Evolutionary conservation across 2,113 vertebrate genomes (phyloP).

Genomic region (Herpailurus yagouaroundi): DNA sequence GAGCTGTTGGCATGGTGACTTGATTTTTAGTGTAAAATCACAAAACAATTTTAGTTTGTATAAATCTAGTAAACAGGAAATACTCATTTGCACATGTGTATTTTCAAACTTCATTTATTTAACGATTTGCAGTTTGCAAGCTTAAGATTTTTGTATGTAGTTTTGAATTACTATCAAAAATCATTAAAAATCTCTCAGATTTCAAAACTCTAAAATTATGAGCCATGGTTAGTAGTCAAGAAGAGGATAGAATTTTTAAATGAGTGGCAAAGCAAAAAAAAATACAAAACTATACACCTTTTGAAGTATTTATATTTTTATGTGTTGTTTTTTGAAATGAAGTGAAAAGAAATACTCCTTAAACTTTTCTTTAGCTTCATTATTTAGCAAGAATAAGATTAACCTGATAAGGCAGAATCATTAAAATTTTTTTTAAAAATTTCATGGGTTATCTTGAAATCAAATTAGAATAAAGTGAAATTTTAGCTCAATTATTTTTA

Average conservation of each 20-base stretch:
- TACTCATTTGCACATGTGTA: background rate
- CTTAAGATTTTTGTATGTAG: background rate
- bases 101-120: slow-evolving; percentile 32
- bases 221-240: background rate
- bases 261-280: background rate
- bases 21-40: slow-evolving; percentile 25
- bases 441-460: slow-evolving; percentile 37
- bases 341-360: background rate
- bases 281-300: background rate
- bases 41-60: background rate
- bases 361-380: slow-evolving; percentile 19
- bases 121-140: background rate
- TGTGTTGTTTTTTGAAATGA: background rate
- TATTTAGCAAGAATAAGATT: slow-evolving; percentile 46
- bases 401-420: background rate
- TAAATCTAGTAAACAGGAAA: background rate
- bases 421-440: background rate
- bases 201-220: slow-evolving; percentile 23
- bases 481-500: slow-evolving; percentile 77
- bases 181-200: background rate
- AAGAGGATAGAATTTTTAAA: slow-evolving; percentile 50
- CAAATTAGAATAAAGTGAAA: slow-evolving; percentile 59
- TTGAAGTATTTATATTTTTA: slow-evolving; percentile 5
- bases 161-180: background rate
- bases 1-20: background rate